phyloP scores from a whole-genome alignment of 2,888 invertebrate genomes.

The Unio pictorum region DNA sequence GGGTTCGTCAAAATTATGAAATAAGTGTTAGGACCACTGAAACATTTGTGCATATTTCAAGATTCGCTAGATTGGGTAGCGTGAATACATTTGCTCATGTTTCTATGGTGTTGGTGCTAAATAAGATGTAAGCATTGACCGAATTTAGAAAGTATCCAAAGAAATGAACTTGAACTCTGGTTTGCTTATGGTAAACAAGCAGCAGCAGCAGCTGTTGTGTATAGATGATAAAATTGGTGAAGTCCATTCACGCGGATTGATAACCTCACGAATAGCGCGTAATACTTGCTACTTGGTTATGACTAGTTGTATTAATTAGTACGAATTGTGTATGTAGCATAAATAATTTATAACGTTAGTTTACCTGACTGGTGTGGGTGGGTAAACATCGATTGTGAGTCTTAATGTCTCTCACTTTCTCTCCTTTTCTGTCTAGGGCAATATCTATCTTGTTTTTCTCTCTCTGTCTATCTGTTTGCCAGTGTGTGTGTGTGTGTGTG shows the following conservation, averaged over 20 bases:
- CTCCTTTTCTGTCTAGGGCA: conserved; percentile 15
- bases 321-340: too few species aligned
- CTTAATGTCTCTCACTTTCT: neutral
- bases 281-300: too few species aligned
- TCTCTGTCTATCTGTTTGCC: conserved; percentile 7
- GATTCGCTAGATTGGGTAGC: too few species aligned
- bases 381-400: too few species aligned
- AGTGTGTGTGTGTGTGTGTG: neutral
- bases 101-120: neutral
- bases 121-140: too few species aligned
- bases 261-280: too few species aligned
- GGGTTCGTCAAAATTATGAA: neutral
- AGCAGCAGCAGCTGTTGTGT: conserved; percentile 19
- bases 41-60: neutral
- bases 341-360: neutral
- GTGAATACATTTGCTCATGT: too few species aligned
- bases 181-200: conserved; percentile 12
- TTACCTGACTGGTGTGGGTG: neutral
- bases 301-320: too few species aligned
- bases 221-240: conserved; percentile 11
- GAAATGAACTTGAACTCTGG: neutral
- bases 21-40: neutral
- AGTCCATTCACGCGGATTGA: too few species aligned
- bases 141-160: too few species aligned
- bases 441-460: conserved; percentile 8